phyloP scores from a whole-genome alignment of 2,797 vertebrate genomes.

The Pangasius sanitwongsei region DNA sequence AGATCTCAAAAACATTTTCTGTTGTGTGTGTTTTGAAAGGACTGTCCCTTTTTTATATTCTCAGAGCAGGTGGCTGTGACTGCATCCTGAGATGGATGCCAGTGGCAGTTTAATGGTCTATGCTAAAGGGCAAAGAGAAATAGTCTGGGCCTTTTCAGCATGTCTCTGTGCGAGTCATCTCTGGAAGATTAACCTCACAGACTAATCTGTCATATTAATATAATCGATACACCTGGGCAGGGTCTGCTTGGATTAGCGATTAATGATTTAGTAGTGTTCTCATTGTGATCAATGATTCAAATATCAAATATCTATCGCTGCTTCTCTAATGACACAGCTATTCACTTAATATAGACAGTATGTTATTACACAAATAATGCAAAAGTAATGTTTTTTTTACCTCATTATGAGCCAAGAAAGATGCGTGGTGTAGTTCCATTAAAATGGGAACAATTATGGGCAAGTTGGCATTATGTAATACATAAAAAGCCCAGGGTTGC shows the following conservation, averaged over 20 bases:
- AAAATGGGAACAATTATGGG: background rate
- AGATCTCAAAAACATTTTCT: slow-evolving; percentile 28
- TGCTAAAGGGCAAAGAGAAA: background rate
- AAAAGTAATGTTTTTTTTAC: slow-evolving; percentile 3
- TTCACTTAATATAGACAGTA: background rate
- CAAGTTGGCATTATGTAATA: background rate
- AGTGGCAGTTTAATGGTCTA: slow-evolving; percentile 1
- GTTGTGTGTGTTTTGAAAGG: slow-evolving; percentile 22
- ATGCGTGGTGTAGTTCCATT: background rate
- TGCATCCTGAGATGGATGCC: background rate
- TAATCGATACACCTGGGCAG: slow-evolving; percentile 8
- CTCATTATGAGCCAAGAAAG: background rate
- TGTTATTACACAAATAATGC: background rate
- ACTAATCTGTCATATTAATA: slow-evolving; percentile 17
- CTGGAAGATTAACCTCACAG: background rate
- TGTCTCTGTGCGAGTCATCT: slow-evolving; percentile 14
- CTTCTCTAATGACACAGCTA: background rate
- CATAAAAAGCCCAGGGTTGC: background rate
- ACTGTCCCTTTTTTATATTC: slow-evolving; percentile 18
- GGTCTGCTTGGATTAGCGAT: slow-evolving; percentile 2
- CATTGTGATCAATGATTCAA: slow-evolving; percentile 14
- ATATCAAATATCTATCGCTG: background rate
- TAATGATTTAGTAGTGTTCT: background rate
- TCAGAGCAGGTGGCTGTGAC: slow-evolving; percentile 1
- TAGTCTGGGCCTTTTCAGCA: slow-evolving; percentile 22